Conservation (phyloP, 2,888 invertebrate genomes). For the Shargacucullia verbasci region DNA sequence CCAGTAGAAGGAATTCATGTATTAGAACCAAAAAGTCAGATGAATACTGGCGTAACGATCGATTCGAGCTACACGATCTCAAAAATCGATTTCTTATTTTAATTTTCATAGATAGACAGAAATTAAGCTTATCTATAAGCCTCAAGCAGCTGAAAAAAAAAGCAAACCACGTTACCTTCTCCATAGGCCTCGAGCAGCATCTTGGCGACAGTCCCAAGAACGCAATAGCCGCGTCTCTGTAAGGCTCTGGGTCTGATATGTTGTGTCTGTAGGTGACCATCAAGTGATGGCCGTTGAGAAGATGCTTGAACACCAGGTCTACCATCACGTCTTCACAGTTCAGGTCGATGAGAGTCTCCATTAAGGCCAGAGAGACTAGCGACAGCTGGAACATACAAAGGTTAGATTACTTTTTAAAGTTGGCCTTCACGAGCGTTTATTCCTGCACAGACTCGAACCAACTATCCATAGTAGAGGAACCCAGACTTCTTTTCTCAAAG, state of each 20-base stretch:
- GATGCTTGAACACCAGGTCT: conserved; percentile 95
- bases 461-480: no score
- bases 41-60: no score
- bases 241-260: conserved; percentile 75
- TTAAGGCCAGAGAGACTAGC: conserved; percentile 96
- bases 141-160: not conserved
- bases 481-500: no score
- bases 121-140: no score
- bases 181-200: conserved; percentile 85
- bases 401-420: no score
- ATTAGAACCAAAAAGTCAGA: no score
- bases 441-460: no score
- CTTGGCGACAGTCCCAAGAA: conserved; percentile 89
- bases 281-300: conserved; percentile 85
- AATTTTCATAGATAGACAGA: no score
- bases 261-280: conserved; percentile 71
- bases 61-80: no score
- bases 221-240: conserved; percentile 79
- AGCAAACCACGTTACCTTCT: conserved; percentile 50
- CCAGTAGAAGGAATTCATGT: no score
- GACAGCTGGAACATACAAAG: conserved; percentile 89
- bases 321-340: conserved; percentile 99
- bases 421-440: no score
- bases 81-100: no score
- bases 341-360: conserved; percentile 96